Conservation (phyloP, 2,113 vertebrate genomes). For the Plectropomus leopardus region DNA sequence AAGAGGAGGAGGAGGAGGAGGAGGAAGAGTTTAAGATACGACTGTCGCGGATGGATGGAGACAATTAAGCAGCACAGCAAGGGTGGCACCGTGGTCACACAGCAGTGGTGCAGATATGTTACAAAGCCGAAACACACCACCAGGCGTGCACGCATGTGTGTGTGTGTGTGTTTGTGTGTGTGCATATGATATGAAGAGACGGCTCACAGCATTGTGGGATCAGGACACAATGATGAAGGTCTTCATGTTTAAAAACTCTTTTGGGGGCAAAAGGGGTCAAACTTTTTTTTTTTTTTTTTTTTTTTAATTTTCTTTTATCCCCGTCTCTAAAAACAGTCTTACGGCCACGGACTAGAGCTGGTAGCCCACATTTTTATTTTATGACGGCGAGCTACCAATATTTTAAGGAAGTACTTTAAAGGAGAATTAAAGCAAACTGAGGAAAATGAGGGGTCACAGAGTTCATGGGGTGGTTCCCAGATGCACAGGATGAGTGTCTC, state of each 20-base stretch:
- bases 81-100: constrained; percentile 65
- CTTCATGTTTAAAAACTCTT: constrained; percentile 39
- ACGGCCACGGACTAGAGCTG: constrained; percentile 46
- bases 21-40: constrained; percentile 37
- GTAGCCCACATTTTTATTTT: constrained; percentile 31
- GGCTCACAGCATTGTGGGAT: constrained; percentile 74
- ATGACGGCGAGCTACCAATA: constrained; percentile 43
- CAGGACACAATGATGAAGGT: constrained; percentile 57
- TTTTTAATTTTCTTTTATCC: constrained; percentile 6
- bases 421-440: constrained; percentile 16
- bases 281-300: constrained; percentile 4
- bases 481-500: constrained; percentile 81
- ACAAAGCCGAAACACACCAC: constrained; percentile 74
- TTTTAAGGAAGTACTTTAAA: constrained; percentile 38
- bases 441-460: constrained; percentile 43
- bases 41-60: constrained; percentile 55
- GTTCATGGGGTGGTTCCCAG: constrained; percentile 53
- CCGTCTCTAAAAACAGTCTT: constrained; percentile 63
- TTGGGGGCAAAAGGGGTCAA: constrained; percentile 3
- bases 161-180: constrained; percentile 39
- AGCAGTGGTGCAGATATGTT: constrained; percentile 78
- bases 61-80: constrained; percentile 72
- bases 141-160: constrained; percentile 52
- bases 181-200: constrained; percentile 73
- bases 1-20: not conserved